Conservation (phyloP, 2,888 invertebrate species). For the Heteromurus nitidus region DNA sequence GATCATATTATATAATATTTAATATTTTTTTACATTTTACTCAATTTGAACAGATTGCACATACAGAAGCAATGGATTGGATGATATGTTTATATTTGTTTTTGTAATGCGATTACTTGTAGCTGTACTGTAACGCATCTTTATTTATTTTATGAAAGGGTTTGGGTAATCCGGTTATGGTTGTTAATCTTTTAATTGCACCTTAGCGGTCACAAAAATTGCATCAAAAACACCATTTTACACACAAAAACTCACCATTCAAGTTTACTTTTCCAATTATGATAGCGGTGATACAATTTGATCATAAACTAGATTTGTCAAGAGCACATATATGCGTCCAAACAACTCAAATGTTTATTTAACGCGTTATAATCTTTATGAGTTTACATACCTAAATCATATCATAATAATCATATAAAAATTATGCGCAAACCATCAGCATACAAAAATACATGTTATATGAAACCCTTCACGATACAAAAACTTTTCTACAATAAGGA, state of each 20-base stretch:
- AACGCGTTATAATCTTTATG: neutral
- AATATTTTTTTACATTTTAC: too few relatives aligned
- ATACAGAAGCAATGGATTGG: too few relatives aligned
- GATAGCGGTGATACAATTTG: neutral
- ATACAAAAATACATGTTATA: too few relatives aligned
- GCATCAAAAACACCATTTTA: neutral
- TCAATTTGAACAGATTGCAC: too few relatives aligned
- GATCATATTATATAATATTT: too few relatives aligned
- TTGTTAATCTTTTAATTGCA: conserved; percentile 38
- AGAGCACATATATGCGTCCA: conserved; percentile 1
- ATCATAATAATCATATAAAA: too few relatives aligned
- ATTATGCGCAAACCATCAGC: too few relatives aligned
- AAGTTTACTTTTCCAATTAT: neutral
- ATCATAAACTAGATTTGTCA: conserved; percentile 20
- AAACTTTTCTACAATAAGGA: too few relatives aligned
- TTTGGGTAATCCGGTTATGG: conserved; percentile 26
- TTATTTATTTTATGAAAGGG: conserved; percentile 14
- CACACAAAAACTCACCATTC: neutral
- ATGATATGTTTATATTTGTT: too few relatives aligned
- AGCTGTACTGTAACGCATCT: neutral
- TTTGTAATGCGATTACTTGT: neutral
- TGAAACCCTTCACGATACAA: too few relatives aligned
- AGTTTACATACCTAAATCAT: neutral
- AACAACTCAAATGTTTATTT: neutral
- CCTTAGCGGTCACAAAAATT: neutral